phyloP scores from a whole-genome alignment of 2,888 invertebrate species.

The Margaritifera margaritifera region DNA sequence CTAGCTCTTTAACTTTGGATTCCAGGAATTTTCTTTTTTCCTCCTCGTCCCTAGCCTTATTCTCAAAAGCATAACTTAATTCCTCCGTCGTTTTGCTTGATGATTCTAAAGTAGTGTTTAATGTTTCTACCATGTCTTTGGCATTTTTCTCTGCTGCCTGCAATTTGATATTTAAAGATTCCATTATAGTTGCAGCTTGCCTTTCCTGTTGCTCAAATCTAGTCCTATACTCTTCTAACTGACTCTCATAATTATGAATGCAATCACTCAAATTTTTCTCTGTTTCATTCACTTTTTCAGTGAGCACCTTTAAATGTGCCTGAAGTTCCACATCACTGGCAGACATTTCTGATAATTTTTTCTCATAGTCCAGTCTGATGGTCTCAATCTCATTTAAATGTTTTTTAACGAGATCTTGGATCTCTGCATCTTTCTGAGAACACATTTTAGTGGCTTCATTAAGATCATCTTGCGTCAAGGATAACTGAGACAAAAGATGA shows the following conservation, averaged over 20 bases:
- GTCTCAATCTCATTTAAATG: slow-evolving; percentile 18
- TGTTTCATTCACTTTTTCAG: slow-evolving; percentile 54
- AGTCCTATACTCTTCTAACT: slow-evolving; percentile 51
- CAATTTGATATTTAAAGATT: too few relatives aligned
- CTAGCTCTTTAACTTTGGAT: slow-evolving; percentile 38
- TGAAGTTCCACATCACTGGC: slow-evolving; percentile 61
- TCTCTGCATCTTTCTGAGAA: slow-evolving; percentile 25
- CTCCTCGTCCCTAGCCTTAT: slow-evolving; percentile 51
- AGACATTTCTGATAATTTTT: slow-evolving; percentile 43
- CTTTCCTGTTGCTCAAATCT: slow-evolving; percentile 48
- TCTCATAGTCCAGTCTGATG: slow-evolving; percentile 43
- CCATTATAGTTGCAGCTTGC: not conserved
- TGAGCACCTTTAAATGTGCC: slow-evolving; percentile 51
- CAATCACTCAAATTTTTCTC: slow-evolving; percentile 62
- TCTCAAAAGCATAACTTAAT: slow-evolving; percentile 41
- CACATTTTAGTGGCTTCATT: slow-evolving; percentile 29
- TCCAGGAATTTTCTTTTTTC: slow-evolving; percentile 13
- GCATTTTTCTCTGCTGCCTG: slow-evolving; percentile 22
- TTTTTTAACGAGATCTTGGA: slow-evolving; percentile 11
- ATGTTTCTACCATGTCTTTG: slow-evolving; percentile 17
- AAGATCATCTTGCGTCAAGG: slow-evolving; percentile 29
- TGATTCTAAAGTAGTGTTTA: too few relatives aligned
- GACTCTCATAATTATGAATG: slow-evolving; percentile 60
- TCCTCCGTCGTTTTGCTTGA: slow-evolving; percentile 32
- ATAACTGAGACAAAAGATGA: slow-evolving; percentile 25